phyloP scores from a whole-genome alignment of 2,888 invertebrate species.

The Eretmocerus hayati region DNA sequence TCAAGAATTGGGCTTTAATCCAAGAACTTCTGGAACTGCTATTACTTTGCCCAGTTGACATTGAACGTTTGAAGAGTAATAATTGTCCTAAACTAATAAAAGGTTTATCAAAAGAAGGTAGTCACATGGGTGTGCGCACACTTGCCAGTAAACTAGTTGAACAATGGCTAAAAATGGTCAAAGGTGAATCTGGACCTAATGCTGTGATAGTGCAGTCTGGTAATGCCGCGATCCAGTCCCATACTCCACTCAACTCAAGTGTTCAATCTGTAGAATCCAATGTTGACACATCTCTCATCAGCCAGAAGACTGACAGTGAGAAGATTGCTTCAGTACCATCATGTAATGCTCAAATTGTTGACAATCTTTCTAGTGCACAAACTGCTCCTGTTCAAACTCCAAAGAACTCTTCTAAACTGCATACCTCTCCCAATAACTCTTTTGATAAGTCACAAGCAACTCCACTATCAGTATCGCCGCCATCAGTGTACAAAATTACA shows the following conservation, averaged over 20 bases:
- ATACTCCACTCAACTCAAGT: constrained; percentile 11
- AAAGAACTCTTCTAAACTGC: constrained; percentile 12
- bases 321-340: constrained; percentile 27
- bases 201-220: constrained; percentile 45
- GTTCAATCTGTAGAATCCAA: constrained; percentile 12
- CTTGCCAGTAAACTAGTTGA: constrained; percentile 77
- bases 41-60: constrained; percentile 80
- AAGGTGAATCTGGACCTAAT: constrained; percentile 59
- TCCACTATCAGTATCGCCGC: constrained; percentile 5
- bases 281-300: constrained; percentile 14
- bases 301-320: constrained; percentile 16
- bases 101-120: constrained; percentile 73
- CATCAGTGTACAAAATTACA: constrained; percentile 56
- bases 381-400: constrained; percentile 20
- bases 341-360: constrained; percentile 28
- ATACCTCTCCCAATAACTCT: constrained; percentile 5
- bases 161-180: constrained; percentile 84
- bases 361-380: constrained; percentile 20
- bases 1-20: constrained; percentile 80
- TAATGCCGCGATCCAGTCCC: constrained; percentile 36
- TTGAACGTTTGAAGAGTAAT: constrained; percentile 84
- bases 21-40: constrained; percentile 80
- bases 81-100: constrained; percentile 89
- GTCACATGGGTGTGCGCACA: constrained; percentile 68
- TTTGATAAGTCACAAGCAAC: constrained; percentile 16